A percentile compares a stretch with the other conserved stretches of the same genome.
Evolutionary conservation across 2,113 vertebrate genomes (phyloP).

Genomic region (Clarias magur): DNA sequence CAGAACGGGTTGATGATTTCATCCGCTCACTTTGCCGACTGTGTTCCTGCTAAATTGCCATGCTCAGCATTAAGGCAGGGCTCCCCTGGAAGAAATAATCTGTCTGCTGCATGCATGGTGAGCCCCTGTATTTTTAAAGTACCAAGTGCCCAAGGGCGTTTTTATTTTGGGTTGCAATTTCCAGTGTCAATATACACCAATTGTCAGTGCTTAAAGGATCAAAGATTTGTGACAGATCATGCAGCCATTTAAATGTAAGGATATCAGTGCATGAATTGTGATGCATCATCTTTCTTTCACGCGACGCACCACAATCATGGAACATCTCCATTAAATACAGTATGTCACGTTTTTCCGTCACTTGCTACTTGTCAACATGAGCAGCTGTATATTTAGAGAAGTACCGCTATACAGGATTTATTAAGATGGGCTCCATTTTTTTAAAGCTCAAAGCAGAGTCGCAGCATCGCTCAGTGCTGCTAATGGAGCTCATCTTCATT

Average conservation of each 20-base stretch:
- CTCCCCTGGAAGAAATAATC: constrained; percentile 27
- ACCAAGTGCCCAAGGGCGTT: constrained; percentile 26
- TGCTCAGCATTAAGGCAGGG: constrained; percentile 24
- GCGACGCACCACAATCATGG: background rate
- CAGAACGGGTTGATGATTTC: background rate
- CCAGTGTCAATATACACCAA: background rate
- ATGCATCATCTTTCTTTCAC: background rate
- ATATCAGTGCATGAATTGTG: background rate
- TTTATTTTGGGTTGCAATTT: background rate
- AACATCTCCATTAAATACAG: background rate
- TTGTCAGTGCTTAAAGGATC: background rate
- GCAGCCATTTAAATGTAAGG: background rate
- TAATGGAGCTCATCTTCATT: constrained; percentile 53
- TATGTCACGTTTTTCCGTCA: background rate
- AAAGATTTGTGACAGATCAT: background rate
- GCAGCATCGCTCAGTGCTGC: background rate
- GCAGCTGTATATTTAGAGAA: background rate
- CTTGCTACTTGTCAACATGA: background rate
- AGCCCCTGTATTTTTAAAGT: constrained; percentile 23
- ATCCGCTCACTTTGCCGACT: background rate
- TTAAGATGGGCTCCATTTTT: constrained; percentile 13
- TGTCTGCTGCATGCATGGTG: constrained; percentile 18
- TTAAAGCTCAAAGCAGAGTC: constrained; percentile 32
- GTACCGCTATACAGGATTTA: background rate
- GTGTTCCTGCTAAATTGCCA: constrained; percentile 22